Percentiles rank a stretch among this genome's conserved stretches.
Evolutionary conservation across 2,797 vertebrate genomes (phyloP).

Genomic region (Parambassis ranga): DNA sequence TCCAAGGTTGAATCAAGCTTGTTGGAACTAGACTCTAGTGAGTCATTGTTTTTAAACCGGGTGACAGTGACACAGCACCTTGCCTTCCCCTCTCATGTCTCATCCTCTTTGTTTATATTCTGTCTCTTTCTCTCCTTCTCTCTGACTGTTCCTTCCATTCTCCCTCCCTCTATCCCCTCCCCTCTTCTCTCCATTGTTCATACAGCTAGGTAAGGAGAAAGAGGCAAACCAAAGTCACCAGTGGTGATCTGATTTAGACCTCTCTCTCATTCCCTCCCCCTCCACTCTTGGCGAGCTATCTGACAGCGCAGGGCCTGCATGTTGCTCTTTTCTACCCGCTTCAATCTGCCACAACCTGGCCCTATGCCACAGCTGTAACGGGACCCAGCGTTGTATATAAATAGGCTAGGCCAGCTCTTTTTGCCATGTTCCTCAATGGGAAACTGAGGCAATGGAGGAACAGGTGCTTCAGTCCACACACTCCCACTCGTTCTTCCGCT

Average conservation of each 20-base stretch:
- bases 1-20: slow-evolving; percentile 38
- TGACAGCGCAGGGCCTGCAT: slow-evolving; percentile 49
- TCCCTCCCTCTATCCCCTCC: background rate
- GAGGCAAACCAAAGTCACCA: slow-evolving; percentile 53
- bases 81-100: background rate
- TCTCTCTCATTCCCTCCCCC: too few relatives aligned
- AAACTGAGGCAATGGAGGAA: slow-evolving; percentile 64
- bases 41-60: slow-evolving; percentile 57
- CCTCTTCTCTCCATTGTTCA: background rate
- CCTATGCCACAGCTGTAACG: slow-evolving; percentile 68
- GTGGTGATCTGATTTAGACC: slow-evolving; percentile 59
- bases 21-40: slow-evolving; percentile 27
- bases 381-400: slow-evolving; percentile 72
- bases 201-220: slow-evolving; percentile 26
- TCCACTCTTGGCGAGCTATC: slow-evolving; percentile 54
- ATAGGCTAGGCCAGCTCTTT: slow-evolving; percentile 63
- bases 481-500: slow-evolving; percentile 1
- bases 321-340: slow-evolving; percentile 67
- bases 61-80: slow-evolving; percentile 33
- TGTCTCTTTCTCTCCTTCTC: slow-evolving; percentile 20
- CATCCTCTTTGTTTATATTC: slow-evolving; percentile 32
- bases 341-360: slow-evolving; percentile 70
- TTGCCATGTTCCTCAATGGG: slow-evolving; percentile 70
- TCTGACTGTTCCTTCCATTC: slow-evolving; percentile 17
- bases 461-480: slow-evolving; percentile 64